Evolutionary conservation across 2,113 vertebrate genomes (phyloP).

Genomic region (Phoxinus phoxinus): DNA sequence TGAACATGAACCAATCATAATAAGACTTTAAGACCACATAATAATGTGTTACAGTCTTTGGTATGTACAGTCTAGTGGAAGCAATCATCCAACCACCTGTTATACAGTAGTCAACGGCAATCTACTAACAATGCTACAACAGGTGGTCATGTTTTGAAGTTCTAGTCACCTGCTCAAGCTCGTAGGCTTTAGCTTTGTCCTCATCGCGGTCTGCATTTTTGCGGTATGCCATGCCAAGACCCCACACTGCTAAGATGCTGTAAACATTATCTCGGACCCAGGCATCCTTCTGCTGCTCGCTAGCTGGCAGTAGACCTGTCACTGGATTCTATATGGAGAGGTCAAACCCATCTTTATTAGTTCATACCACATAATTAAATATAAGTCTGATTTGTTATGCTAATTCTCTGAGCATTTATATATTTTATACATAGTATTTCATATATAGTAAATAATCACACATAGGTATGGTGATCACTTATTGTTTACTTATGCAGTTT

Average conservation of each 20-base stretch:
- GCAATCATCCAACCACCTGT: background rate
- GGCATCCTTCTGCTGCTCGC: constrained; percentile 88
- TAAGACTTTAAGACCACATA: too few species aligned
- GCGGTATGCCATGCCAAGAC: constrained; percentile 95
- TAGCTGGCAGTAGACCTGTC: constrained; percentile 90
- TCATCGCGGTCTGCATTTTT: constrained; percentile 97
- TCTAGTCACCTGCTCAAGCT: constrained; percentile 90
- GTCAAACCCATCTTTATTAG: background rate
- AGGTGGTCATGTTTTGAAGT: background rate
- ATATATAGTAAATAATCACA: background rate
- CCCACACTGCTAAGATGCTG: constrained; percentile 95
- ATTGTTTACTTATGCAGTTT: background rate
- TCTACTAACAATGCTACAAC: background rate
- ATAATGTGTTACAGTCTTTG: background rate
- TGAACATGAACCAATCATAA: too few species aligned
- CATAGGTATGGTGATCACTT: background rate
- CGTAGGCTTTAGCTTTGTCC: constrained; percentile 98
- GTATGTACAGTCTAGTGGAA: background rate
- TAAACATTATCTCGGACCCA: constrained; percentile 98
- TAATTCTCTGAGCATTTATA: constrained; percentile 33
- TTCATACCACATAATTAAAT: background rate
- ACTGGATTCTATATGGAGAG: constrained; percentile 85
- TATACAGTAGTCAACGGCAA: background rate
- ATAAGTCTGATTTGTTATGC: constrained; percentile 11
- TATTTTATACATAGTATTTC: background rate